Evolutionary conservation across 2,888 invertebrate genomes (phyloP), one percentile per base, ranked within the genome.

Genomic region (Ornithoptera alexandrae): DNA sequence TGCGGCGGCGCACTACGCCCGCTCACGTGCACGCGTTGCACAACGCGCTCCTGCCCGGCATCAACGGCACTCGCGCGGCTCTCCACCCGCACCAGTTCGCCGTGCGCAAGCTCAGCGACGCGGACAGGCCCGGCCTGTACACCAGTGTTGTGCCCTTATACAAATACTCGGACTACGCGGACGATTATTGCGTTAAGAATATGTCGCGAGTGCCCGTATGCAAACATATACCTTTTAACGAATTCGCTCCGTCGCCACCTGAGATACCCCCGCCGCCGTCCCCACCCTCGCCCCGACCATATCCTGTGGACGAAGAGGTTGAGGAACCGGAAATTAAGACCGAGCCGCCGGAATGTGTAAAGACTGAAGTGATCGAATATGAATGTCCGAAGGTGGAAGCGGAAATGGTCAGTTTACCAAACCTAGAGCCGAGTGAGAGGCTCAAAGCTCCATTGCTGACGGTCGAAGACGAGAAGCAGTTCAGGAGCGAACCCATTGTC

Each of bases 21-120:
- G 86, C 77, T 75, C 93, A 86, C 79, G 92, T 95, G 69, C 87
- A 89, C 72, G 89, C 92, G 69, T 85, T 94, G 69, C 94, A 94
- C 81, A 87, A 94, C 81, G 88, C 85, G 58, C 87, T 82, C 73
- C 85, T 94, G 74, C 92, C 94, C 65, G 94, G 94, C 72, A 87
- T 95, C 64, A 95, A 95, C 83, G 95, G 94, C 74, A 94, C 94
- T 71, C 89, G 93, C 24, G 92, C 92, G 2, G 90, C 89, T 0
- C 74, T 86, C 24, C 76, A 81, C 63, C 89, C 88, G 42, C 89
- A 88, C 78, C 81, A 77, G 73, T 87, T 82, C 86, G 87, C 87
- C 81, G 93, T 88, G n/a, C 80, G 92, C 1, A 77, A 81, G 5
- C 84, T 86, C 17, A 74, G 74, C 18, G 77, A 83, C 72, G 80